Evolutionary conservation across 2,113 vertebrate species (phyloP).

Genomic region (Athene noctua): DNA sequence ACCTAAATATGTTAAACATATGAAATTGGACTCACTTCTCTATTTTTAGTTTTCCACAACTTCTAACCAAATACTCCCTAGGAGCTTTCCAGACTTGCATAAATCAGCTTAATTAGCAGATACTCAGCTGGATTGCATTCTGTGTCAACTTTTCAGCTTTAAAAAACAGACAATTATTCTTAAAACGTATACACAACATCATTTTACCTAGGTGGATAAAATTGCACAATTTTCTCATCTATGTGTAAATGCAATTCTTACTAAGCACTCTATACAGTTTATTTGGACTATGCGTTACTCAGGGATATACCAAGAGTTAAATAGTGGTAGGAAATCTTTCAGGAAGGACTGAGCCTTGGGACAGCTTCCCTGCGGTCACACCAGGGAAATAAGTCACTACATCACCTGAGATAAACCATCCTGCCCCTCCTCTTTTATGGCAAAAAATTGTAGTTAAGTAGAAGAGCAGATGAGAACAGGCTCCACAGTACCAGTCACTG

Average conservation of each 20-base stretch:
- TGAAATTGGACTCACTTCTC: neutral
- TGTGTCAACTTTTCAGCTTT: neutral
- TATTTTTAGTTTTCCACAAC: neutral
- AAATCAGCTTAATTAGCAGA: conserved; percentile 21
- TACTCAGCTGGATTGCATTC: neutral
- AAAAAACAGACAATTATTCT: neutral
- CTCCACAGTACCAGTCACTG: neutral
- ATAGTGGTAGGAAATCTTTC: neutral
- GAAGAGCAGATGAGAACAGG: neutral
- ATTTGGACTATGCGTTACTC: neutral
- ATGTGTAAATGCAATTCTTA: neutral
- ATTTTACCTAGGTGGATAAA: neutral
- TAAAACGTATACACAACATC: neutral
- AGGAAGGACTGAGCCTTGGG: neutral
- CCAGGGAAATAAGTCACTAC: neutral
- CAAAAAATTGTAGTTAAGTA: neutral
- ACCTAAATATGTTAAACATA: neutral
- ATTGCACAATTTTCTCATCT: neutral
- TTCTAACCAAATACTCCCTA: neutral
- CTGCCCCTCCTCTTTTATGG: neutral
- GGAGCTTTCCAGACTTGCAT: neutral
- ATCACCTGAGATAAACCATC: neutral
- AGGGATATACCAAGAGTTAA: neutral
- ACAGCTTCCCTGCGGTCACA: neutral
- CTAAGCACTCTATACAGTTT: neutral